phyloP scores from a whole-genome alignment of 2,113 vertebrate species.

The Lanius collurio region DNA sequence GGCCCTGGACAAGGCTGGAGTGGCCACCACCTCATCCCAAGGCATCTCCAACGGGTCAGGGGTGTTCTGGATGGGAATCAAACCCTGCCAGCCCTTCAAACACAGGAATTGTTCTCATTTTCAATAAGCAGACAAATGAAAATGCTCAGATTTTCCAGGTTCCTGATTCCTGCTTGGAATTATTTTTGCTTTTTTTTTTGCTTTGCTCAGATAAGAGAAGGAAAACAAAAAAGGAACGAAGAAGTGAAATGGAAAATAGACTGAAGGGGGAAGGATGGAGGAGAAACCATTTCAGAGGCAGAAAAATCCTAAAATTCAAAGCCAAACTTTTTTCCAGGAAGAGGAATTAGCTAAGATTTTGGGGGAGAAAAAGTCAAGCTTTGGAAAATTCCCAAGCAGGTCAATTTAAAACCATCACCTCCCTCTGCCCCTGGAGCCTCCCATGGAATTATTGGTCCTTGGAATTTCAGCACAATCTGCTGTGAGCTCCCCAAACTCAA shows the following conservation, averaged over 20 bases:
- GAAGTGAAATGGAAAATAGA: background rate
- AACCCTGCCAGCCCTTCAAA: background rate
- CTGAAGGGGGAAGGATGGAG: background rate
- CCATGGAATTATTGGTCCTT: fast-evolving
- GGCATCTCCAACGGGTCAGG: background rate
- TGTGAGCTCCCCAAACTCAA: background rate
- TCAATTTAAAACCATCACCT: background rate
- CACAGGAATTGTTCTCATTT: background rate
- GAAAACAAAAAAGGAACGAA: background rate
- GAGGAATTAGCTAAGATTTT: background rate
- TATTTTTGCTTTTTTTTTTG: background rate
- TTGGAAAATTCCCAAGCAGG: background rate
- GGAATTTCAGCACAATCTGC: background rate
- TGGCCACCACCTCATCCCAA: fast-evolving
- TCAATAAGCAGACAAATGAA: background rate
- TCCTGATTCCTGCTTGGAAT: background rate
- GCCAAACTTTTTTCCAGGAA: background rate
- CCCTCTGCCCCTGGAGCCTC: background rate
- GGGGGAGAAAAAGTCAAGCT: background rate
- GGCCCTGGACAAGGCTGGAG: background rate
- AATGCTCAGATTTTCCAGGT: background rate
- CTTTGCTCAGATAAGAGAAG: background rate
- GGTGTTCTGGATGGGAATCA: background rate
- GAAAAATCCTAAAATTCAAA: background rate
- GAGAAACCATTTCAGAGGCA: background rate